Evolutionary conservation across 2,113 vertebrate genomes (phyloP).

Genomic region (Tachuris rubrigastra): DNA sequence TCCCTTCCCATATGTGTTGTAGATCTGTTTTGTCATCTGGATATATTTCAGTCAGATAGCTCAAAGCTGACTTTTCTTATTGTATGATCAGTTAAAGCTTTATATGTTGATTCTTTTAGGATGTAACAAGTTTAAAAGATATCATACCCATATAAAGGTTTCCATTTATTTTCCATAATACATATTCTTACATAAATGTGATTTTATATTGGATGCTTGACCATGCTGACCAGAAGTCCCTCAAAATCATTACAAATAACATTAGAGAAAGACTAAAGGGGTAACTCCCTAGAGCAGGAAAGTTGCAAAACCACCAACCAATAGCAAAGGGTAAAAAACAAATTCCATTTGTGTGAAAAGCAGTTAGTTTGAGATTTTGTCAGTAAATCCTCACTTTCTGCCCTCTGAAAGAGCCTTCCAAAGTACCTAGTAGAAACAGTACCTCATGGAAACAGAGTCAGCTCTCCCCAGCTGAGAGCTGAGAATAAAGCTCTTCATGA

Average conservation of each 20-base stretch:
- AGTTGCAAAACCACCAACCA: neutral
- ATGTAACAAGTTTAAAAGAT: neutral
- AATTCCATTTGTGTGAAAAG: neutral
- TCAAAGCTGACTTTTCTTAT: neutral
- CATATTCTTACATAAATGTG: neutral
- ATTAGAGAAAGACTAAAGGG: neutral
- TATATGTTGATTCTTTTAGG: neutral
- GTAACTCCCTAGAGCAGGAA: neutral
- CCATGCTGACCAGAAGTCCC: neutral
- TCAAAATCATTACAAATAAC: neutral
- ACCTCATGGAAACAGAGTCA: neutral
- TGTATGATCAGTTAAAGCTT: neutral
- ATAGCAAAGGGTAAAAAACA: neutral
- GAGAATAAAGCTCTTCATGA: neutral
- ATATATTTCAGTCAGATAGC: neutral
- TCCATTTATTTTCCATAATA: neutral
- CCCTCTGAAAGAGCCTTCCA: neutral
- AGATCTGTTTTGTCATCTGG: neutral
- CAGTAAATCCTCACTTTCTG: neutral
- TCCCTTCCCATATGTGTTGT: neutral
- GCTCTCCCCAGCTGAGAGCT: neutral
- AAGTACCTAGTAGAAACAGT: rapidly evolving
- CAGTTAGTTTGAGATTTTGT: neutral
- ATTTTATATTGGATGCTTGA: neutral
- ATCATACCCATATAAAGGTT: neutral